A percentile compares a stretch with the other conserved stretches of the same genome.
Conservation (phyloP, 2,113 vertebrate genomes). For the Aspidoscelis tigris region DNA sequence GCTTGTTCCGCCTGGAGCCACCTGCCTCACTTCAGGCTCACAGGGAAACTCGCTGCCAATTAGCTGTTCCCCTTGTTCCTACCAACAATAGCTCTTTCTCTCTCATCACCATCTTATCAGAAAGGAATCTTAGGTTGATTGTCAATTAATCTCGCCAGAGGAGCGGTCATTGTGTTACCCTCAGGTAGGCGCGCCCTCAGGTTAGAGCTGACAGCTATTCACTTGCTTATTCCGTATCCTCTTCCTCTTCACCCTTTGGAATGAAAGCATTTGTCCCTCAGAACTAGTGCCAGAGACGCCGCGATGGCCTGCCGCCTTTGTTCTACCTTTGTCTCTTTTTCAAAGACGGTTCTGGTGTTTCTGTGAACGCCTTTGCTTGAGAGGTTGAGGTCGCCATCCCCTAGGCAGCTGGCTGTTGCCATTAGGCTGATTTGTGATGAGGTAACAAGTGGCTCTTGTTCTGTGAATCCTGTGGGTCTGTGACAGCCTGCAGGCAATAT, state of each 20-base stretch:
- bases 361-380: neutral
- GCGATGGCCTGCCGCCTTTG: conserved; percentile 25
- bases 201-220: conserved; percentile 5
- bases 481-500: neutral
- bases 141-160: conserved; percentile 16
- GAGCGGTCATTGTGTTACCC: neutral
- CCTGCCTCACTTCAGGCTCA: conserved; percentile 12
- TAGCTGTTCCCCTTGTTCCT: conserved; percentile 15
- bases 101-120: conserved; percentile 9
- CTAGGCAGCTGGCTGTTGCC: neutral
- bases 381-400: conserved; percentile 21
- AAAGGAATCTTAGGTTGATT: conserved; percentile 33
- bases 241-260: conserved; percentile 1
- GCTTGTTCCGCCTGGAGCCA: neutral
- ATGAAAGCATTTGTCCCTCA: conserved; percentile 27
- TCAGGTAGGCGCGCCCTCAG: neutral
- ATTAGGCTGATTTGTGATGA: conserved; percentile 7
- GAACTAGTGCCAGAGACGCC: conserved; percentile 21
- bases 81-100: conserved; percentile 10
- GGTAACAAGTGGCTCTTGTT: conserved; percentile 14
- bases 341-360: neutral
- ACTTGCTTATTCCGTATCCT: conserved; percentile 13
- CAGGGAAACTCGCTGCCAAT: conserved; percentile 34
- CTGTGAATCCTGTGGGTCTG: conserved; percentile 16
- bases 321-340: conserved; percentile 14